Evolutionary conservation across 2,888 invertebrate genomes (phyloP), one percentile per base, ranked within the genome.

Genomic region (Brachycybe producta): DNA sequence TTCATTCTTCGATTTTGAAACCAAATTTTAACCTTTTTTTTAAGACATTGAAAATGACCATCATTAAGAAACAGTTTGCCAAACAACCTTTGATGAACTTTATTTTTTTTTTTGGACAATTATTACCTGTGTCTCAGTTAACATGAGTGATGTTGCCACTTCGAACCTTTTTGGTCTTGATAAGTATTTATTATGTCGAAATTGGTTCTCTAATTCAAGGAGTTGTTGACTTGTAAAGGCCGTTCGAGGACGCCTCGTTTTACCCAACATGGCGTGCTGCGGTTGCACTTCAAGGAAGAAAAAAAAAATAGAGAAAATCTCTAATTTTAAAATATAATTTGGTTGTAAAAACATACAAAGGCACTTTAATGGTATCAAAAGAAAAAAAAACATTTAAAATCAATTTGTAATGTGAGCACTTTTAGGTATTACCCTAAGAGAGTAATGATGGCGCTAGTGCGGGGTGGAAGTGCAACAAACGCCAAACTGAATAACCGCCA

Each of bases 1-100:
- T 95, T 95, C 95, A 95, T 95, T 60, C 95, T 78, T 44, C 95
- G 77, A 68, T 95, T 95, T 76, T 97, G 95, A 70, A 97, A 97
- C 95, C 92, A 94, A 61, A 94, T 92, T 75, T 92, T 92, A 55
- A 92, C 92, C 86, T 92, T 54, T 17, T 15, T 23, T 27, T n/a
- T 24, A 23, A 45, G 32, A 2, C 19, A 24, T 34, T 13, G 3
- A 5, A 3, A 23, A 32, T 32, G 11, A n/a, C n/a, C n/a, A 32
- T 32, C 32, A 11, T 32, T 11, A 40, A 40, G 23, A 17, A 19
- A 21, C 3, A 17, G 4, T 40, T 40, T 17, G 21, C 41, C 21
- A 21, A 17, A 40, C 17, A 8, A 15, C 39, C 15, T 17, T 21
- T 19, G 21, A 21, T 40, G 15, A 21, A 3, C 23, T 5, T 40